A percentile compares a stretch with the other conserved stretches of the same genome.
Evolutionary conservation across 2,113 vertebrate species (phyloP).

Genomic region (Lepus europaeus): DNA sequence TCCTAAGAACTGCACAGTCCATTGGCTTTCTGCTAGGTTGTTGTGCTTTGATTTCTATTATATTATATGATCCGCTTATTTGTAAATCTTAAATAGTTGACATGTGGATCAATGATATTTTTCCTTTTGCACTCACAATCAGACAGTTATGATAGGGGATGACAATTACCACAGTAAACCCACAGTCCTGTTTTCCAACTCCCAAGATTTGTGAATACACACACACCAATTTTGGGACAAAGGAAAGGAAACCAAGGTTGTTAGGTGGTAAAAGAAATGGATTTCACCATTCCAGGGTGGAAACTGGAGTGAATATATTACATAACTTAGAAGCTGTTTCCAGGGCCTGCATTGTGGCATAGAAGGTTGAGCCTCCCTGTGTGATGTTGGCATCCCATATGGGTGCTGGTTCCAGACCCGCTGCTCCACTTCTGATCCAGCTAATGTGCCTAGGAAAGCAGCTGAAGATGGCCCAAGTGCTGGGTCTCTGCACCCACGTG

Average conservation of each 20-base stretch:
- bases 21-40: neutral
- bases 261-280: neutral
- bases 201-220: neutral
- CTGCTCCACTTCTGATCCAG: too few relatives aligned
- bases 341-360: too few relatives aligned
- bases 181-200: neutral
- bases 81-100: slow-evolving; percentile 18
- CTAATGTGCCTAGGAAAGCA: too few relatives aligned
- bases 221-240: too few relatives aligned
- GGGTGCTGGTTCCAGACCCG: too few relatives aligned
- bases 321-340: neutral
- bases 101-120: neutral
- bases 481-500: too few relatives aligned
- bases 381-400: too few relatives aligned
- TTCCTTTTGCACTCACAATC: neutral
- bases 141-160: neutral
- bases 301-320: neutral
- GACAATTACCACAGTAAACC: neutral
- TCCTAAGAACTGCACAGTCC: neutral
- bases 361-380: too few relatives aligned
- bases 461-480: too few relatives aligned
- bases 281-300: neutral
- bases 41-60: neutral
- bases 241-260: neutral
- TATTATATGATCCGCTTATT: neutral